Percentiles rank a stretch among this genome's conserved stretches.
These are phyloP conservation scores for Bambusicola thoracicus DNA, from an alignment of 2,113 vertebrate species.

Conservation along the genomic window DNA sequence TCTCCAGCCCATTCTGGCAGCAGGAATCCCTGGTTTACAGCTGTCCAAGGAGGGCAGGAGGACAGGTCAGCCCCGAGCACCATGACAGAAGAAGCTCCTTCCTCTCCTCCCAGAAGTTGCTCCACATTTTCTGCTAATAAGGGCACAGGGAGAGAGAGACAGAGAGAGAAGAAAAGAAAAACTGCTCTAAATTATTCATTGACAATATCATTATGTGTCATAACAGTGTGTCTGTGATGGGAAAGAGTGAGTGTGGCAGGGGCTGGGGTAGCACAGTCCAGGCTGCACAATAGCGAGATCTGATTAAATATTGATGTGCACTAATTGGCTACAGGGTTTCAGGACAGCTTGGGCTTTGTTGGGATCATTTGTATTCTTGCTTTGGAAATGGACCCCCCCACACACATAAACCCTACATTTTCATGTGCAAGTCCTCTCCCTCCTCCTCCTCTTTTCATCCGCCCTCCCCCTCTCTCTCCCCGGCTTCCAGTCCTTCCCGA, in stretches of 20 bases:
- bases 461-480: constrained; percentile 2
- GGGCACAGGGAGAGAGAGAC: constrained; percentile 57
- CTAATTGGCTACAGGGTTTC: constrained; percentile 98
- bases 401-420: constrained; percentile 77
- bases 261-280: constrained; percentile 78
- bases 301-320: constrained; percentile 96
- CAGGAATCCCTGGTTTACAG: rapidly evolving
- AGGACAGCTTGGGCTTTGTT: constrained; percentile 92
- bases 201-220: constrained; percentile 98
- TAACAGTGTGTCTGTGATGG: constrained; percentile 89
- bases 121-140: constrained; percentile 77
- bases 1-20: neutral
- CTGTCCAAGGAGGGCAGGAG: neutral
- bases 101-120: constrained; percentile 40
- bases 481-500: constrained; percentile 11
- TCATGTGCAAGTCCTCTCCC: constrained; percentile 76
- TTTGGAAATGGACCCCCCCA: constrained; percentile 81
- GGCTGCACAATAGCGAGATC: constrained; percentile 86
- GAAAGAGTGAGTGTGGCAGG: constrained; percentile 77
- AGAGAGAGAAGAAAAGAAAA: constrained; percentile 68
- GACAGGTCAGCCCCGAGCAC: rapidly evolving
- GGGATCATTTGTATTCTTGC: constrained; percentile 85
- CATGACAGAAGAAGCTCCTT: neutral
- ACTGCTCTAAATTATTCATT: constrained; percentile 90
- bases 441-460: neutral